Evolutionary conservation across 2,113 vertebrate genomes (phyloP).

Genomic region (Tamias sibiricus): DNA sequence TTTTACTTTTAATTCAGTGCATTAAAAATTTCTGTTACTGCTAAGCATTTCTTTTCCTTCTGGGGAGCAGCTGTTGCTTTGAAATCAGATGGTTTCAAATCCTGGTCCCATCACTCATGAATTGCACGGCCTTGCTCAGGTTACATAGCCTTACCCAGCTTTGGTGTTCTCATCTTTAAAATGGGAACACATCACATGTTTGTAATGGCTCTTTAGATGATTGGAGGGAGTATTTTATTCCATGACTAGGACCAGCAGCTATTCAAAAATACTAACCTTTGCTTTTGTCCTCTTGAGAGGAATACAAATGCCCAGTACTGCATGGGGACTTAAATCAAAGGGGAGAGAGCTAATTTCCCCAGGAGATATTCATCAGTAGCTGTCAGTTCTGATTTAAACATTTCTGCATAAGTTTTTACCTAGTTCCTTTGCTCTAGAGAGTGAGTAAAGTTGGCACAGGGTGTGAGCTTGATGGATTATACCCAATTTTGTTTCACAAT

Average conservation of each 20-base stretch:
- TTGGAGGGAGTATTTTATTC: background rate
- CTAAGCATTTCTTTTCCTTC: background rate
- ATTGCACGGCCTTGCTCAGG: background rate
- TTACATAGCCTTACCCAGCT: background rate
- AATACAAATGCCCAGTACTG: background rate
- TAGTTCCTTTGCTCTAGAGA: conserved; percentile 62
- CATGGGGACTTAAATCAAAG: background rate
- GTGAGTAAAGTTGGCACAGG: conserved; percentile 70
- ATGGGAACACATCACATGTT: background rate
- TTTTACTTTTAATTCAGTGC: conserved; percentile 33
- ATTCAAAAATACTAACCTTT: conserved; percentile 10
- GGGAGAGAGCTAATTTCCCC: background rate
- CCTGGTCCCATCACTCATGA: background rate
- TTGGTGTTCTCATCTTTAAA: background rate
- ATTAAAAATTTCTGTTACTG: conserved; percentile 2
- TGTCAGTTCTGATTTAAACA: conserved; percentile 66
- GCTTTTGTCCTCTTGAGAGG: background rate
- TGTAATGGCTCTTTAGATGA: background rate
- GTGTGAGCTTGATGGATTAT: conserved; percentile 76
- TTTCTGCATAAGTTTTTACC: conserved; percentile 71
- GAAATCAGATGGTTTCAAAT: conserved; percentile 22
- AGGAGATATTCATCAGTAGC: conserved; percentile 38
- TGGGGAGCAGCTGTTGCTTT: background rate
- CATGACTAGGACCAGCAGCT: background rate
- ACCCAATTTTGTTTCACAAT: conserved; percentile 79